Percentiles rank a stretch among this genome's conserved stretches.
Evolutionary conservation across 2,888 invertebrate species (phyloP).

Genomic region (Plebejus anna): DNA sequence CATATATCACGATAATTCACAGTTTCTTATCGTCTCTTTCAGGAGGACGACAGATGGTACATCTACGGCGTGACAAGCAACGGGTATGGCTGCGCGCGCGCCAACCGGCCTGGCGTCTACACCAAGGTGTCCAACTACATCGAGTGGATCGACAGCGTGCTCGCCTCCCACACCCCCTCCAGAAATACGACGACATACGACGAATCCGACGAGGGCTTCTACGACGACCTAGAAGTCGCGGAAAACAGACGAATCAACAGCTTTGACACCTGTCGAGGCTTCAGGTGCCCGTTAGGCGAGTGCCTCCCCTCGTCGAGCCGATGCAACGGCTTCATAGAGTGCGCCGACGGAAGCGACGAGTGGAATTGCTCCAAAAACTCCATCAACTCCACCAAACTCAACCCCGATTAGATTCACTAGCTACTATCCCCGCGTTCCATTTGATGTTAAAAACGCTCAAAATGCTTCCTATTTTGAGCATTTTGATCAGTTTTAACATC

Average conservation of each 20-base stretch:
- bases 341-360: slow-evolving; percentile 87
- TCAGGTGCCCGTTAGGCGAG: slow-evolving; percentile 87
- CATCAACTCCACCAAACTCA: slow-evolving; percentile 51
- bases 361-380: slow-evolving; percentile 72
- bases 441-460: too few relatives aligned
- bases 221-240: slow-evolving; percentile 64
- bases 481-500: too few relatives aligned
- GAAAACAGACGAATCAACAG: slow-evolving; percentile 58
- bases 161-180: slow-evolving; percentile 58
- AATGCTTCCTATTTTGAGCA: too few relatives aligned
- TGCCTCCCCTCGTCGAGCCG: slow-evolving; percentile 85
- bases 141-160: slow-evolving; percentile 83
- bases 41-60: slow-evolving; percentile 75
- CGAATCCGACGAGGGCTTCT: slow-evolving; percentile 56
- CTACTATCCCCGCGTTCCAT: slow-evolving; percentile 48
- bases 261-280: slow-evolving; percentile 81
- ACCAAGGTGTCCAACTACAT: slow-evolving; percentile 88
- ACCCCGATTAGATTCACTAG: slow-evolving; percentile 58
- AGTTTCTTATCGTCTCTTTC: slow-evolving; percentile 33
- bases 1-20: too few relatives aligned
- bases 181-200: slow-evolving; percentile 44
- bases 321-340: slow-evolving; percentile 89
- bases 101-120: slow-evolving; percentile 89
- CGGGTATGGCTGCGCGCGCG: slow-evolving; percentile 89
- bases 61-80: slow-evolving; percentile 87